phyloP scores from a whole-genome alignment of 2,113 vertebrate species.

The Alethe castanea region DNA sequence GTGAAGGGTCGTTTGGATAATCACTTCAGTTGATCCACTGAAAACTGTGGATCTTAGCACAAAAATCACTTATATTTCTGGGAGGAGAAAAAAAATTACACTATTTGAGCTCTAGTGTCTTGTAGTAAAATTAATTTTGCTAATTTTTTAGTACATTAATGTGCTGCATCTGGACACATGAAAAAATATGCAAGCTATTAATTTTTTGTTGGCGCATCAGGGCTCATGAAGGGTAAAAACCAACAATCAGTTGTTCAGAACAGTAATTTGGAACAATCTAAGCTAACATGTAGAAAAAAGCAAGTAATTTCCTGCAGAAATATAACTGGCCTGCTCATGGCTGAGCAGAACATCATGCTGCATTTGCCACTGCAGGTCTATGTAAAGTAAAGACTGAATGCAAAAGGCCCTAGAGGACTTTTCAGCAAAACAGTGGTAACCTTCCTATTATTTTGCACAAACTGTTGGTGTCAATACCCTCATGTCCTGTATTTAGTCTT shows the following conservation, averaged over 20 bases:
- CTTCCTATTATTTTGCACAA: background rate
- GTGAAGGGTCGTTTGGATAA: background rate
- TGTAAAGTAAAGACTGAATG: background rate
- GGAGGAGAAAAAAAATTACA: background rate
- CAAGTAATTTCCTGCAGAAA: background rate
- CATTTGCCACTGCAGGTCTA: background rate
- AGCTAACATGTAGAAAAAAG: background rate
- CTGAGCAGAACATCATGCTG: background rate
- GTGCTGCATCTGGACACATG: background rate
- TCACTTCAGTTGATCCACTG: background rate
- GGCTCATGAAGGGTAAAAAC: background rate
- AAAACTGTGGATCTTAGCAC: background rate
- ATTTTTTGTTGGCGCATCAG: background rate
- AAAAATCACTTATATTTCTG: background rate
- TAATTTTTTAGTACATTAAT: background rate
- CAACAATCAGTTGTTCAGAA: background rate
- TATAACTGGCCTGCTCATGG: background rate
- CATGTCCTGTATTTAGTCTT: background rate
- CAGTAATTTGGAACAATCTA: background rate
- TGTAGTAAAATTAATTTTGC: background rate
- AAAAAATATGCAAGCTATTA: background rate
- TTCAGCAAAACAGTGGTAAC: background rate
- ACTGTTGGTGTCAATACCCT: background rate
- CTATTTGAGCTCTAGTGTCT: background rate
- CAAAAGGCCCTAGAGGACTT: background rate